Evolutionary conservation across 2,113 vertebrate genomes (phyloP).

Genomic region (Meleagris gallopavo): DNA sequence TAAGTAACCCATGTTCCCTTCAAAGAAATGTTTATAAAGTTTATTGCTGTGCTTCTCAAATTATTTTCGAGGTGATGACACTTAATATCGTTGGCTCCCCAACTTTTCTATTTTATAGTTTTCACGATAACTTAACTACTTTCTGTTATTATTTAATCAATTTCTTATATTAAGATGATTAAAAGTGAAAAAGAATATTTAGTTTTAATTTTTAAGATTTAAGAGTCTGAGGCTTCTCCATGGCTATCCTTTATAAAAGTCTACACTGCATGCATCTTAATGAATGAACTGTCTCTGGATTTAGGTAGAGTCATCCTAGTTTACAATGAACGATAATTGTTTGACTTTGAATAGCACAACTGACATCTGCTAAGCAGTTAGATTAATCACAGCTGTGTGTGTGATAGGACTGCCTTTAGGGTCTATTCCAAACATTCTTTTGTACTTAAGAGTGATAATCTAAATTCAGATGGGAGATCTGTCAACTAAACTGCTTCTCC

Average conservation of each 20-base stretch:
- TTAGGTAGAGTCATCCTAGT: neutral
- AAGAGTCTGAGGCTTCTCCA: neutral
- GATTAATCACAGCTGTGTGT: neutral
- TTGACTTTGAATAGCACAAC: neutral
- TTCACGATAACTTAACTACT: neutral
- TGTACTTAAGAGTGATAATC: neutral
- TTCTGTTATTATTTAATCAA: neutral
- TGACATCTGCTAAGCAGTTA: slow-evolving; percentile 1
- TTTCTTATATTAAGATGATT: neutral
- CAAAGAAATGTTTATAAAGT: neutral
- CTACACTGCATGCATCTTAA: neutral
- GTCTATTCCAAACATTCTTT: neutral
- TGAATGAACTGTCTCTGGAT: neutral
- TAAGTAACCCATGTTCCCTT: neutral
- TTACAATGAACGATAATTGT: neutral
- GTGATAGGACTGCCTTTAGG: neutral
- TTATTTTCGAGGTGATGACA: neutral
- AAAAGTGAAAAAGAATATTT: neutral
- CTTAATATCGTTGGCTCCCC: neutral
- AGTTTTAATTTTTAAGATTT: neutral
- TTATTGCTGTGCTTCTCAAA: neutral
- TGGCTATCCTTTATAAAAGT: neutral
- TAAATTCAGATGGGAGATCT: slow-evolving; percentile 22
- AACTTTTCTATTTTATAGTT: neutral
- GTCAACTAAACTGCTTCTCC: neutral